Evolutionary conservation across 2,113 vertebrate genomes (phyloP), one percentile per base, ranked within the genome.

Genomic region (Octodon degus): DNA sequence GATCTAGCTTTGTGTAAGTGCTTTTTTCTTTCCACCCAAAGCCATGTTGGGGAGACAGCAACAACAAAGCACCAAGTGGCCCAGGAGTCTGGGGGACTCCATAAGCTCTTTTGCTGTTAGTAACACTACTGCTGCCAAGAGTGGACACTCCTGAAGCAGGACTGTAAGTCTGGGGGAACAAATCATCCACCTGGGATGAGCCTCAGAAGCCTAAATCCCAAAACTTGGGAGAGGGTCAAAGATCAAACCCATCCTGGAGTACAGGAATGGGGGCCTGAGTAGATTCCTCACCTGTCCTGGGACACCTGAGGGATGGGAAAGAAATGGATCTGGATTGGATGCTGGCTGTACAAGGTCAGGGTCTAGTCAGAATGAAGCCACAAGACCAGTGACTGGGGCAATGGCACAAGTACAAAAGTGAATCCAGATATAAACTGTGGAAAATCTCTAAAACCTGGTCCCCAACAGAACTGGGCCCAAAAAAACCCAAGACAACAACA

Each of bases 131-230:
- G 98, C 99, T 97, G 98, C 99, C 98, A 99, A 99, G 99, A 98
- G 98, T 98, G 99, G 99, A 97, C 98, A 99, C 93, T 98, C 99
- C 87, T 99, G 99, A 99, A 98, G 99, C 97, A 99, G 98, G 98
- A 97, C 98, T 97, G 97, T 96, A 20, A 98, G 97, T 97, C 99
- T 99, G 97, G 99, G 99, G 97, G 17, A 99, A 99, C 95, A 99
- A 99, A 98, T 98, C 99, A n/a, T 98, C 99, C 93, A 98, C 98
- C 93, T 99, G 99, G 99, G 99, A 99, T 94, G 99, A 99, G 96
- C 98, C 99, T 97, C 97, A 98, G 62, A 99, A 99, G 98, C 98
- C 98, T 97, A 99, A 99, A 97, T 97, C 99, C 98, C 98, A 99
- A 96, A 99, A 97, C 98, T 99, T 99, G 99, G 99, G 99, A 96